Base-by-base conservation (phyloP, 1,140 invertebrate species). In the Penaeus vannamei region DNA sequence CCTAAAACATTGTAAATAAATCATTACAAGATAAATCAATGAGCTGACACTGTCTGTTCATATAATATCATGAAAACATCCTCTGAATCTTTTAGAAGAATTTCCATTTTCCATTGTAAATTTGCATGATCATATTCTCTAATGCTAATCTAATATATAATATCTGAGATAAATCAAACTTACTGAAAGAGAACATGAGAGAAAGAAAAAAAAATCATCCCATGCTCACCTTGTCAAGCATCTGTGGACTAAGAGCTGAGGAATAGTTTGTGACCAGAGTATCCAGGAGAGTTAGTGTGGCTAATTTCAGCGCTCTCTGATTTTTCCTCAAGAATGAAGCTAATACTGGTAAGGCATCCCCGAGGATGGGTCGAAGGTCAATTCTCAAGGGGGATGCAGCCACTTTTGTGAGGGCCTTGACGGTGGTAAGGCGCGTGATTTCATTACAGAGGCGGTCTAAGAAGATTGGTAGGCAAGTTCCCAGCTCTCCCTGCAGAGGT, bases 241-340 rank as follows among this genome's bases (percentile, higher is more conserved):
- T 91, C 26, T 86, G 85, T 2, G 91, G 87, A 29, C 82, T 91
- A 53, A 92, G 80, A 32, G 95, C 94, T 86, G 94, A 94, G 91
- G 95, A 96, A 92, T 98, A 98, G 62, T 91, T 91, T 86, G 96
- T 96, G 20, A 98, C 96, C 59, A 99, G 94, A 23, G 97, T 98
- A 92, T 99, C 98, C 17, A 99, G 93, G 82, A 99, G 94, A 64
- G 96, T 96, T 12, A 99, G 93, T 0, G 98, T 99, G 81, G 96
- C 96, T 10, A 99, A 93, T 94, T 99, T 99, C 29, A 99, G 93
- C 36, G 98, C 97, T 90, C 99, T 94, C 93, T 99, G 98, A 94
- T 99, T 99, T 94, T 99, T 99, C 64, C 98, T 95, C 79, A 91
- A 79, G 92, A 99, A 99, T 12, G 97, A 97, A 17, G 98, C 97